phyloP scores from a whole-genome alignment of 2,888 invertebrate species.

The Calameuta idolon region DNA sequence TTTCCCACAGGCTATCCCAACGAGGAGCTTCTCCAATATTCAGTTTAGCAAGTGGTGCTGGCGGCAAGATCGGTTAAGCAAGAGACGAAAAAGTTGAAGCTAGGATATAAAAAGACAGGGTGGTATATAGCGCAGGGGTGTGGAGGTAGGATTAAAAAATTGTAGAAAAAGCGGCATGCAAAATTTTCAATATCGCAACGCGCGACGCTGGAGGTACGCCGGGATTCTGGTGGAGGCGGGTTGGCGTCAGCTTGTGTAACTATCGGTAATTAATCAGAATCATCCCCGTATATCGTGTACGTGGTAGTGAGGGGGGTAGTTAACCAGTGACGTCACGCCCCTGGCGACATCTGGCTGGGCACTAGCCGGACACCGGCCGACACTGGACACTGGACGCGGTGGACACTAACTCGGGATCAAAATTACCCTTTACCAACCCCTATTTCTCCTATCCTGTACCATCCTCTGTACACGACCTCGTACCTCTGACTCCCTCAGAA shows the following conservation, averaged over 20 bases:
- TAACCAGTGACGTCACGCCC: constrained; percentile 67
- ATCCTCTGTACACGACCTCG: neutral
- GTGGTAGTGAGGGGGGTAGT: constrained; percentile 56
- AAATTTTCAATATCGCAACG: constrained; percentile 26
- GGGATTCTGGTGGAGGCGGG: constrained; percentile 18
- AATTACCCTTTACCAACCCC: constrained; percentile 50
- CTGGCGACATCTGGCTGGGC: constrained; percentile 63
- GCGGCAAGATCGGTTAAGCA: neutral
- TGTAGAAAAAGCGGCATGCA: constrained; percentile 17
- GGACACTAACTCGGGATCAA: constrained; percentile 55
- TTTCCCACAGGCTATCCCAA: neutral
- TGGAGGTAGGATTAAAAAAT: neutral
- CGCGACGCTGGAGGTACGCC: constrained; percentile 35
- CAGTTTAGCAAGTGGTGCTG: neutral
- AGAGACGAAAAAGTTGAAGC: neutral
- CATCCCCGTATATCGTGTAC: constrained; percentile 61
- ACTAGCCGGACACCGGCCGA: constrained; percentile 52
- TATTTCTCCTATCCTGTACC: neutral
- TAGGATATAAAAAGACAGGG: neutral
- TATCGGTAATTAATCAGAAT: constrained; percentile 68
- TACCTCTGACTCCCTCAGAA: neutral
- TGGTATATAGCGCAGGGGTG: neutral
- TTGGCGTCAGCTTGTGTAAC: constrained; percentile 65
- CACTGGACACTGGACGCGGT: constrained; percentile 49
- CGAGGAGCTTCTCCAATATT: neutral